A percentile compares a stretch with the other conserved stretches of the same genome.
Evolutionary conservation across 2,113 vertebrate genomes (phyloP).

Genomic region (Fulica atra): DNA sequence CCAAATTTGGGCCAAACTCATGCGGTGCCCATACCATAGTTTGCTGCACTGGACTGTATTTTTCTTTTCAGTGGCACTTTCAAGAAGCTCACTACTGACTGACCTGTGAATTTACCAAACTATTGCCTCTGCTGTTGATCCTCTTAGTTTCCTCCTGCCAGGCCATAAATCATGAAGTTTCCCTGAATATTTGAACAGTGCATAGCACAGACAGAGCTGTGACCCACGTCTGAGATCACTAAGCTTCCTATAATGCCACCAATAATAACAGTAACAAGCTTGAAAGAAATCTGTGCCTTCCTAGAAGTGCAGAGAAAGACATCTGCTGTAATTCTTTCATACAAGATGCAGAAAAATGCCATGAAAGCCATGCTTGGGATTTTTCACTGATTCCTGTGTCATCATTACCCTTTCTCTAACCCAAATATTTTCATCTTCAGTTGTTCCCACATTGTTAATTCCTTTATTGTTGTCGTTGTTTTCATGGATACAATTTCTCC

Average conservation of each 20-base stretch:
- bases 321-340: background rate
- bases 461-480: background rate
- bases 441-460: background rate
- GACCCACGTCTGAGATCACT: background rate
- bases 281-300: background rate
- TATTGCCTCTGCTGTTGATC: background rate
- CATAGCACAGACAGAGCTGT: background rate
- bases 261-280: background rate
- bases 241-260: background rate
- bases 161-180: background rate
- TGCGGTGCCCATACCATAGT: background rate
- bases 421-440: slow-evolving; percentile 54
- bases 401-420: background rate
- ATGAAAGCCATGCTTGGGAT: background rate
- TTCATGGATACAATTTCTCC: background rate
- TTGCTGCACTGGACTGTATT: too few species aligned
- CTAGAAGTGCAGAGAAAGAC: background rate
- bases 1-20: background rate
- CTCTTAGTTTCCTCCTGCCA: background rate
- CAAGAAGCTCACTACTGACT: background rate
- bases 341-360: background rate
- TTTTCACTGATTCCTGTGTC: background rate
- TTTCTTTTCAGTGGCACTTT: background rate
- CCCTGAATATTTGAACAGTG: background rate
- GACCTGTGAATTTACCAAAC: background rate